These are phyloP conservation scores for Amphipoea oculea DNA, from an alignment of 2,888 invertebrate genomes.

Conservation along the genomic window DNA sequence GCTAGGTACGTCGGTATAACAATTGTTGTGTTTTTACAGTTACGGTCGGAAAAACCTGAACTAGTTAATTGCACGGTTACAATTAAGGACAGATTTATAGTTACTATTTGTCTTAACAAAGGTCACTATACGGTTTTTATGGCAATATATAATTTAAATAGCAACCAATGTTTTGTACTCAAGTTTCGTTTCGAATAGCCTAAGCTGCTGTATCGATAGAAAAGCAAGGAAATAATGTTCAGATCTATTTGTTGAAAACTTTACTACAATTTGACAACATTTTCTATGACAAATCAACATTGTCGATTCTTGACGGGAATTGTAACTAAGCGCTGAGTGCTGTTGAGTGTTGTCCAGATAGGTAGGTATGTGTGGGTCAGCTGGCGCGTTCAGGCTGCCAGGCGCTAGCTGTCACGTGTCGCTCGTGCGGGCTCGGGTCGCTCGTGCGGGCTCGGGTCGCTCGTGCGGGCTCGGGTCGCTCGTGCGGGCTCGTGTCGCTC, in stretches of 20 bases:
- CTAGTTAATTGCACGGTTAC: conserved; percentile 49
- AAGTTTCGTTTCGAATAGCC: conserved; percentile 52
- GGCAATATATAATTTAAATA: conserved; percentile 36
- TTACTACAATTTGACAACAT: conserved; percentile 33
- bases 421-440: neutral
- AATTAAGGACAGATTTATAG: conserved; percentile 52
- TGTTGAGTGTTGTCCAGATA: conserved; percentile 8
- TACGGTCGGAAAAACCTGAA: conserved; percentile 52
- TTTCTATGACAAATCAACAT: conserved; percentile 22
- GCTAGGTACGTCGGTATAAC: conserved; percentile 3
- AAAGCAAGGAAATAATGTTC: conserved; percentile 55
- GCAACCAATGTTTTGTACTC: conserved; percentile 34
- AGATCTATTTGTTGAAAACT: conserved; percentile 58
- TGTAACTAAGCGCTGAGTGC: conserved; percentile 47
- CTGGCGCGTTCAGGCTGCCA: conserved; percentile 49
- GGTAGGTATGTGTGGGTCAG: conserved; percentile 17
- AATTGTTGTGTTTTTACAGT: conserved; percentile 31
- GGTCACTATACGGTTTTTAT: conserved; percentile 26
- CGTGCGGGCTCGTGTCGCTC: neutral
- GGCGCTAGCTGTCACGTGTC: conserved; percentile 40
- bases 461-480: neutral
- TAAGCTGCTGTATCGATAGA: conserved; percentile 44
- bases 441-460: neutral
- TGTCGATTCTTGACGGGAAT: conserved; percentile 22
- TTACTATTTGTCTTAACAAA: conserved; percentile 29